A percentile compares a stretch with the other conserved stretches of the same genome.
phyloP scores from a whole-genome alignment of 2,113 vertebrate genomes.

The Siniperca knerii region DNA sequence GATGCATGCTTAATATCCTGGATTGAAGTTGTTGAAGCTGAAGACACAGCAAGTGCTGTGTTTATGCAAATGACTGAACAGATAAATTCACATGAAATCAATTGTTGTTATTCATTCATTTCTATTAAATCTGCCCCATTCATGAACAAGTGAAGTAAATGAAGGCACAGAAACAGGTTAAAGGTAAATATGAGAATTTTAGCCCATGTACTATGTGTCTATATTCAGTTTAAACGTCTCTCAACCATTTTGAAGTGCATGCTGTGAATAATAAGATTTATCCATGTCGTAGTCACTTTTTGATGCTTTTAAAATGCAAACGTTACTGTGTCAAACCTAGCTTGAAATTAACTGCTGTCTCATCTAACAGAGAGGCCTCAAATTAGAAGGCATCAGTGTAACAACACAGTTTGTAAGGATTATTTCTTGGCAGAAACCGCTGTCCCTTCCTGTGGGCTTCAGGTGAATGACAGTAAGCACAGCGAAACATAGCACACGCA shows the following conservation, averaged over 20 bases:
- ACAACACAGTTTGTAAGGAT: slow-evolving; percentile 20
- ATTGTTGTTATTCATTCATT: background rate
- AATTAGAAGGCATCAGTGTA: slow-evolving; percentile 30
- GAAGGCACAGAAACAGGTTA: background rate
- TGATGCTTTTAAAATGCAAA: slow-evolving; percentile 12
- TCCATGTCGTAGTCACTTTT: slow-evolving; percentile 1
- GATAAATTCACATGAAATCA: background rate
- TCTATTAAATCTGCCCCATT: background rate
- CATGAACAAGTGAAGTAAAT: background rate
- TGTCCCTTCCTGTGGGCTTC: slow-evolving; percentile 21
- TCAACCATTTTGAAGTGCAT: slow-evolving; percentile 2
- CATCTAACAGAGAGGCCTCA: slow-evolving; percentile 20
- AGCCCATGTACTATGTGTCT: background rate
- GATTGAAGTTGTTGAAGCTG: background rate
- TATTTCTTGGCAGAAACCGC: slow-evolving; percentile 30
- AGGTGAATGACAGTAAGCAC: slow-evolving; percentile 44
- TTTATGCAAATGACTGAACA: background rate
- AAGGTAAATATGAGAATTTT: background rate
- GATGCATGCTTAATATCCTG: background rate
- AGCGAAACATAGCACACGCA: background rate
- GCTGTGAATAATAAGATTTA: slow-evolving; percentile 13
- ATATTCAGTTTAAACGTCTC: background rate
- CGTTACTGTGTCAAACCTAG: slow-evolving; percentile 30
- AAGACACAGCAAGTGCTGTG: background rate
- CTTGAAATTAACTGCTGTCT: slow-evolving; percentile 51